Evolutionary conservation across 2,888 invertebrate genomes (phyloP).

Genomic region (Scaeva pyrastri): DNA sequence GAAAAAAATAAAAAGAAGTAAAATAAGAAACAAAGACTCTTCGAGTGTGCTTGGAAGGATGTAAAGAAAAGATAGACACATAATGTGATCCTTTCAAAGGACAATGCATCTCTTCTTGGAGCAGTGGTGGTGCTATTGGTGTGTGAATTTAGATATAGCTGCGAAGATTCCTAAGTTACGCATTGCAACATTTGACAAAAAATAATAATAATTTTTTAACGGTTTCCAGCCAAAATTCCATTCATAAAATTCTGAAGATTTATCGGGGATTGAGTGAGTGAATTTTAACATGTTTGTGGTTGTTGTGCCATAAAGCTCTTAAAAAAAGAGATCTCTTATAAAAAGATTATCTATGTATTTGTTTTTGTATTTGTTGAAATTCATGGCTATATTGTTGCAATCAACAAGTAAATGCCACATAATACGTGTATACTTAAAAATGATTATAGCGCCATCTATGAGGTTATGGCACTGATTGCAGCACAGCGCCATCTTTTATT

Average conservation of each 20-base stretch:
- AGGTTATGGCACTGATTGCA: no score
- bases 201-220: neutral
- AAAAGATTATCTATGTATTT: no score
- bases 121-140: neutral
- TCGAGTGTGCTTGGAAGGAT: slow-evolving; percentile 29
- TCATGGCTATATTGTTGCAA: no score
- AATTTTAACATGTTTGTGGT: neutral
- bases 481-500: no score
- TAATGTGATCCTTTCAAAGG: slow-evolving; percentile 16
- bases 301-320: no score
- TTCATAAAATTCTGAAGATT: neutral
- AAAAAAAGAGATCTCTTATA: no score
- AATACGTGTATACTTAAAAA: no score
- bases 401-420: no score
- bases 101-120: slow-evolving; percentile 28
- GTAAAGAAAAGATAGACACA: slow-evolving; percentile 28
- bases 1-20: neutral
- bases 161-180: neutral
- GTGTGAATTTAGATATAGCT: no score
- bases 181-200: slow-evolving; percentile 14
- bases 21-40: neutral
- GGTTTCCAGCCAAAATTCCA: neutral
- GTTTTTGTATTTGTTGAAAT: no score
- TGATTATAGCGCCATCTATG: no score
- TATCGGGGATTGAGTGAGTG: neutral